These are phyloP conservation scores for Chinchilla lanigera DNA, from an alignment of 2,113 vertebrate species.

Conservation along the genomic window DNA sequence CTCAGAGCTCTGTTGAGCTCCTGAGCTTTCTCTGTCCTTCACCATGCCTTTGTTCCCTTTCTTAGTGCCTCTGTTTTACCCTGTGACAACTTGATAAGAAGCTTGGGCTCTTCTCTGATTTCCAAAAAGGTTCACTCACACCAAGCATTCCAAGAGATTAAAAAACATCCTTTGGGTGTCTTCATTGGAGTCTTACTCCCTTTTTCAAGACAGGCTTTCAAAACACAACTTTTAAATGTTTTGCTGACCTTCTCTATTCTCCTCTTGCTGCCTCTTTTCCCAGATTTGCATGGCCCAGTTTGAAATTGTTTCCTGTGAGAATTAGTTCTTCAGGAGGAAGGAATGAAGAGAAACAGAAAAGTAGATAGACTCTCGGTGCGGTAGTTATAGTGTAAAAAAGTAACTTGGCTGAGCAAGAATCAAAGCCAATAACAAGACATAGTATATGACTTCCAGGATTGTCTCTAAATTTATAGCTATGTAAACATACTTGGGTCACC, in stretches of 20 bases:
- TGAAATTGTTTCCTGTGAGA: neutral
- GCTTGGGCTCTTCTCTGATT: neutral
- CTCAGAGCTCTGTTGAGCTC: neutral
- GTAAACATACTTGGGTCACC: neutral
- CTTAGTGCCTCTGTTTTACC: neutral
- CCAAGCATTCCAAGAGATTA: neutral
- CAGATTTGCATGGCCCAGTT: neutral
- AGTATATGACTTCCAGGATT: neutral
- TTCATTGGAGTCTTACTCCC: neutral
- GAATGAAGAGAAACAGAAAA: neutral
- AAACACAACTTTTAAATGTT: neutral
- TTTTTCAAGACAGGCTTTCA: neutral
- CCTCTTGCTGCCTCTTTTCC: neutral
- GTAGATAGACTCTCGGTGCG: neutral
- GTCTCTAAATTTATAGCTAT: neutral
- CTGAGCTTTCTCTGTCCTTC: neutral
- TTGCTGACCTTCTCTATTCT: neutral
- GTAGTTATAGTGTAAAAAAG: neutral
- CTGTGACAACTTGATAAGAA: neutral
- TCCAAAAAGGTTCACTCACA: neutral
- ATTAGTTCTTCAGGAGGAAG: neutral
- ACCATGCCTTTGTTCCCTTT: neutral
- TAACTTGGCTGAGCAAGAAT: neutral
- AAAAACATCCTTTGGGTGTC: neutral
- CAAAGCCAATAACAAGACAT: neutral